Evolutionary conservation across 2,797 vertebrate species (phyloP).

Genomic region (Sebastes alutus): DNA sequence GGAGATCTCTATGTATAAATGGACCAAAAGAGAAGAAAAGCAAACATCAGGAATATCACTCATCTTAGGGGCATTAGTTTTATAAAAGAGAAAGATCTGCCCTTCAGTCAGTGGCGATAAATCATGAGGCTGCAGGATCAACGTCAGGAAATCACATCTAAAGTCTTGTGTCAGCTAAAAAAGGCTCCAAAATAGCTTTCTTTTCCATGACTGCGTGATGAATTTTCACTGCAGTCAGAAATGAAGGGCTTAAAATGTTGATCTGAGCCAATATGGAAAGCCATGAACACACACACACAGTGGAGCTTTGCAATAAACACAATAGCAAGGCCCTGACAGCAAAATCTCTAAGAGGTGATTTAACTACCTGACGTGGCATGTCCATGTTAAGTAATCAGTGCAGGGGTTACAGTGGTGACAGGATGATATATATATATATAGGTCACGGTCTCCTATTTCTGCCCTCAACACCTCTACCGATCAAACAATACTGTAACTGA

Average conservation of each 20-base stretch:
- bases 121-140: background rate
- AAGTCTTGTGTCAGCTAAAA: background rate
- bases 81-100: background rate
- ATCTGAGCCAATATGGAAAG: background rate
- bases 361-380: background rate
- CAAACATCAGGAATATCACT: constrained; percentile 13
- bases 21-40: constrained; percentile 36
- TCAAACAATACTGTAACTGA: constrained; percentile 10
- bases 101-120: background rate
- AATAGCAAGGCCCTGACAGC: background rate
- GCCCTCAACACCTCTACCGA: background rate
- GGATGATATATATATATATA: background rate
- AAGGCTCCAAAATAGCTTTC: background rate
- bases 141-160: background rate
- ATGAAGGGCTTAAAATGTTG: background rate
- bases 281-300: background rate
- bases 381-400: background rate
- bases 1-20: constrained; percentile 42
- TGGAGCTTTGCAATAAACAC: background rate
- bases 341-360: background rate
- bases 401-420: background rate
- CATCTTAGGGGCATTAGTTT: constrained; percentile 16
- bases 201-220: background rate
- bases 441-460: constrained; percentile 29
- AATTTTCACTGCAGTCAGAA: background rate